phyloP scores from a whole-genome alignment of 2,113 vertebrate species.

The Mustelus asterias region DNA sequence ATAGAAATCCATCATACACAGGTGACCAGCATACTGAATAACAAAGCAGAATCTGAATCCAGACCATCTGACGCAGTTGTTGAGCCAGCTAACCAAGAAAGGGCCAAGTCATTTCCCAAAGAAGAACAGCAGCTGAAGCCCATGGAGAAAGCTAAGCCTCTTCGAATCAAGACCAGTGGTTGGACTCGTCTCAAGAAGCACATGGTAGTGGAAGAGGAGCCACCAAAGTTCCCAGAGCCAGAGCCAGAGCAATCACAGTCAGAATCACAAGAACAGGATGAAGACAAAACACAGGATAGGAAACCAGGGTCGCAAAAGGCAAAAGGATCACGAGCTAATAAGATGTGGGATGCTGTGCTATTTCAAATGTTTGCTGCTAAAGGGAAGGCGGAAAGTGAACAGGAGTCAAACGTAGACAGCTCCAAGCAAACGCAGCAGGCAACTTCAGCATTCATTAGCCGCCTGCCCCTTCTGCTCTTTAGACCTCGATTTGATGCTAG shows the following conservation, averaged over 20 bases:
- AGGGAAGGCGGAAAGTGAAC: constrained; percentile 53
- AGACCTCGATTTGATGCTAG: constrained; percentile 84
- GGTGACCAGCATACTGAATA: constrained; percentile 45
- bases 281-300: neutral
- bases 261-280: constrained; percentile 36
- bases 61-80: constrained; percentile 42
- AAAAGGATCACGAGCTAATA: constrained; percentile 59
- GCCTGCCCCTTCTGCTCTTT: constrained; percentile 74
- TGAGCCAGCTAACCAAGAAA: constrained; percentile 40
- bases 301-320: constrained; percentile 45
- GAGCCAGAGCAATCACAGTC: constrained; percentile 40
- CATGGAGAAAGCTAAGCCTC: constrained; percentile 51
- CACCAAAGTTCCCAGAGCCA: constrained; percentile 48
- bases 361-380: constrained; percentile 73
- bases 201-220: constrained; percentile 68
- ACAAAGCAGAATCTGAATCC: constrained; percentile 46
- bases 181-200: constrained; percentile 83
- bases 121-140: constrained; percentile 45
- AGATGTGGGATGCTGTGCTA: constrained; percentile 88
- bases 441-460: constrained; percentile 44
- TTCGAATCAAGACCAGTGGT: constrained; percentile 58
- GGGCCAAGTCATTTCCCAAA: neutral
- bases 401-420: constrained; percentile 44
- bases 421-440: neutral
- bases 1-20: constrained; percentile 41